Evolutionary conservation across 1,140 invertebrate genomes (phyloP), one percentile per base, ranked within the genome.

Genomic region (Chymomyza costata): DNA sequence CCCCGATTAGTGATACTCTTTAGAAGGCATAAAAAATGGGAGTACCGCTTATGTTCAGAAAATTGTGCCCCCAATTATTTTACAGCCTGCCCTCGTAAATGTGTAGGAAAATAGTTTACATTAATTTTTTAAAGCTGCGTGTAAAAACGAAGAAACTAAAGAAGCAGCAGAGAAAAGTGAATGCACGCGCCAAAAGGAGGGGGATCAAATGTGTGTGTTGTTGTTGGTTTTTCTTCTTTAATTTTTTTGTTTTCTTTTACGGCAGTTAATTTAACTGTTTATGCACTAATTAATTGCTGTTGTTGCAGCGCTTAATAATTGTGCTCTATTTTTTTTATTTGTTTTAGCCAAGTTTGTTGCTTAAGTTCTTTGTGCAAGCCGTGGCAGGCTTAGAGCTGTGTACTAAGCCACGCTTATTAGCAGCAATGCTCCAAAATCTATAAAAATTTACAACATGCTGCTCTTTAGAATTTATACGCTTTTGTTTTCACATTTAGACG

Each of bases 261-360:
- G 46, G 49, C 64, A 54, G 59, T 67, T 71, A 78, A 71, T 54
- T 80, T 68, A 80, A 73, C 65, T 82, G 57, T 82, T 82, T 82
- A 82, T 82, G 78, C 78, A 82, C 78, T 82, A 82, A 82, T 82
- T 82, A 82, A 82, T 82, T 82, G 78, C 55, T 35, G 41, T 16
- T 37, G 30, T 7, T 43, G 44, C 32, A 16, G 43, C 28, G 32
- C 15, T 38, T 11, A 6, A 19, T 8, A 3, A 34, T 39, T 52
- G 52, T 53, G 31, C 34, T 44, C 63, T 55, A 40, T 30, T 34
- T 52, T 59, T 44, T 43, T 16, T 21, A 7, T 8, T 6, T n/a
- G 28, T 48, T n/a, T 1, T 11, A 7, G 35, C 35, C 38, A 21
- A 80, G 73, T 80, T 80, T 51, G 73, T 73, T 73, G 74, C 73